These are phyloP conservation scores for Melieria crassipennis DNA, from an alignment of 2,888 invertebrate genomes.

Conservation along the genomic window DNA sequence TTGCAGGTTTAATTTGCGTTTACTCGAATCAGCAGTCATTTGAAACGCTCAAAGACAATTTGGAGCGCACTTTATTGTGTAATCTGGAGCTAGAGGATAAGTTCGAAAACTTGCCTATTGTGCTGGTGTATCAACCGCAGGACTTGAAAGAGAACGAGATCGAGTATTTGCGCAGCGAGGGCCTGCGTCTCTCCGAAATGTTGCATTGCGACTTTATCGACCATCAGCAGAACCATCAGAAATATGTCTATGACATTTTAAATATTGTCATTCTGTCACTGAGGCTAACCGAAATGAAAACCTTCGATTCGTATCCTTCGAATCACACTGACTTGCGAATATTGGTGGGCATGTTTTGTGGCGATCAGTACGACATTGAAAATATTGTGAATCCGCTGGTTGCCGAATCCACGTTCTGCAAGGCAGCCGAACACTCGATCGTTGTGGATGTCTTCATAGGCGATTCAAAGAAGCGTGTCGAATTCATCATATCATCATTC, in stretches of 20 bases:
- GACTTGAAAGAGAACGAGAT: slow-evolving; percentile 88
- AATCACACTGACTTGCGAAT: slow-evolving; percentile 72
- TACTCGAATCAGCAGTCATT: slow-evolving; percentile 92
- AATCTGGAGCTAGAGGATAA: slow-evolving; percentile 92
- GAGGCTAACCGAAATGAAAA: slow-evolving; percentile 63
- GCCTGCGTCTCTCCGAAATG: slow-evolving; percentile 90
- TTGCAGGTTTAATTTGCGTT: slow-evolving; percentile 81
- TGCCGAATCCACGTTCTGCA: slow-evolving; percentile 80
- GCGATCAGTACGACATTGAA: slow-evolving; percentile 91
- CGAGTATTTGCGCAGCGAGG: slow-evolving; percentile 86
- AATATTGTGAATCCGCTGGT: slow-evolving; percentile 88
- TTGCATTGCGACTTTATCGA: slow-evolving; percentile 66
- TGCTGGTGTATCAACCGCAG: slow-evolving; percentile 86
- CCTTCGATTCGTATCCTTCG: slow-evolving; percentile 62
- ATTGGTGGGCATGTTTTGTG: slow-evolving; percentile 96
- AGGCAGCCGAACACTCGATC: slow-evolving; percentile 77
- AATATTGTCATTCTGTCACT: slow-evolving; percentile 65
- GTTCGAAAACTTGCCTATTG: slow-evolving; percentile 87
- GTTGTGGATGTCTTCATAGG: slow-evolving; percentile 93
- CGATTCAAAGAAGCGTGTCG: slow-evolving; percentile 87
- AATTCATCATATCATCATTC: slow-evolving; percentile 92
- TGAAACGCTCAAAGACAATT: slow-evolving; percentile 89
- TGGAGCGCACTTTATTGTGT: slow-evolving; percentile 89
- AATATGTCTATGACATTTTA: slow-evolving; percentile 65
- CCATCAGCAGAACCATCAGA: slow-evolving; percentile 65